Evolutionary conservation across 2,113 vertebrate genomes (phyloP), one percentile per base, ranked within the genome.

Genomic region (Perognathus longimembris): DNA sequence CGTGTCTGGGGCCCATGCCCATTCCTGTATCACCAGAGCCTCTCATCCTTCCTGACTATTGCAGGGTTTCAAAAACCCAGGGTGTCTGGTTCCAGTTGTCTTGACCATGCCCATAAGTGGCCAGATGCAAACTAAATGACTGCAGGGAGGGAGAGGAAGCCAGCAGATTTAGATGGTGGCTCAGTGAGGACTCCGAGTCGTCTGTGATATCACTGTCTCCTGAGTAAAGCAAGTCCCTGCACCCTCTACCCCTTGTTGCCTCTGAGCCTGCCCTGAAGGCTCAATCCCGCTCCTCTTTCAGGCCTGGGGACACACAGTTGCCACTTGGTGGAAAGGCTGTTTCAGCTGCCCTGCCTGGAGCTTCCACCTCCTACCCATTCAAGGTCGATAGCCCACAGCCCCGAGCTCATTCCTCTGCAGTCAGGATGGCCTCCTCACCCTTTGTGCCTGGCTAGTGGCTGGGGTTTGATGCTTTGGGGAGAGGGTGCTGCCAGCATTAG

Each of bases 401-500:
- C 28, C 2, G 61, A 34, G 45, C 85, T 21, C 14, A 45, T 40
- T 7, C 38, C 57, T 80, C 30, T 54, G 5, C 22, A 18, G 1
- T 20, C 82, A 34, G 50, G n/a, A 21, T 3, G 74, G 57, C 42
- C 40, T 87, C 76, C 34, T 3, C 10, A 0, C 0, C 11, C 28
- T 5, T 34, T 14, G 78, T 76, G 11, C 59, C 6, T n/a, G 21
- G 73, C 61, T 22, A 0, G 3, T 0, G 86, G 66, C 63, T 26
- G 21, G 40, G 57, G 36, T 32, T 38, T 6, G 50, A 30, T 1
- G 11, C 36, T 3, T 0, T 6, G 50, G 30, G 18, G 26, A 15
- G 50, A 5, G 28, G 0, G 14, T 61, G 40, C 0, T 1, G 38
- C 66, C 17, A 1, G 30, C 2, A 40, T 21, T 0, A 26, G 61